Base-by-base conservation (phyloP, 2,797 vertebrate species). In the Silurus aristotelis region DNA sequence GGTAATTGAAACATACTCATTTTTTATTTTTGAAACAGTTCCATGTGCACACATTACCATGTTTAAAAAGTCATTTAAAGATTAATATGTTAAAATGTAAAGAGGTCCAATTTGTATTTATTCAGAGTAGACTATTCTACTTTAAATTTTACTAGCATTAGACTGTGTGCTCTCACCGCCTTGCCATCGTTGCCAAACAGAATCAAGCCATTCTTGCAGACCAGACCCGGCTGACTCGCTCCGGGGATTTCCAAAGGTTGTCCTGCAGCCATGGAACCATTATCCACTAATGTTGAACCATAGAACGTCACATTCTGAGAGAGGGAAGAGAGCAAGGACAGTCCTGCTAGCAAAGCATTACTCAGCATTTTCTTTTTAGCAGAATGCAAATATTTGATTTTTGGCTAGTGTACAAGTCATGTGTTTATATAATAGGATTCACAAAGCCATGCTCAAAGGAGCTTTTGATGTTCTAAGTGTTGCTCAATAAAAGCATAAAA, bases 261-360 rank as follows among this genome's bases (percentile, higher is more conserved):
- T 6, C 96, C 96, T 0, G 89, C 92, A 0, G 89, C 91, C 14
- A 85, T n/a, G 0, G 91, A 63, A 22, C 89, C 86, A 0, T 91
- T 91, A 13, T 91, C 90, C 82, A 93, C 88, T 88, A 97, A 91
- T 0, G 93, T 91, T 0, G 97, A 97, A 88, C 96, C 95, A 61
- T 95, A 97, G 90, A 97, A 95, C 0, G 96, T 96, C 87, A 96
- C 91, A 87, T 93, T 96, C 97, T 97, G 46, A 84, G 76, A 19
- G 83, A 67, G 31, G 84, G 43, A 76, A 88, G 13, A 82, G 6
- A 72, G 56, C 1, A 20, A 8, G 86, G 27, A 46, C 0, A 72
- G 48, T 70, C 13, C 15, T 55, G 22, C 31, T 80, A 82, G 27
- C 17, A 20, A 58, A 82, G 6, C 19, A 2, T 83, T 61, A 61